These are phyloP conservation scores for Antechinus flavipes DNA, from an alignment of 2,113 vertebrate genomes.

Conservation along the genomic window DNA sequence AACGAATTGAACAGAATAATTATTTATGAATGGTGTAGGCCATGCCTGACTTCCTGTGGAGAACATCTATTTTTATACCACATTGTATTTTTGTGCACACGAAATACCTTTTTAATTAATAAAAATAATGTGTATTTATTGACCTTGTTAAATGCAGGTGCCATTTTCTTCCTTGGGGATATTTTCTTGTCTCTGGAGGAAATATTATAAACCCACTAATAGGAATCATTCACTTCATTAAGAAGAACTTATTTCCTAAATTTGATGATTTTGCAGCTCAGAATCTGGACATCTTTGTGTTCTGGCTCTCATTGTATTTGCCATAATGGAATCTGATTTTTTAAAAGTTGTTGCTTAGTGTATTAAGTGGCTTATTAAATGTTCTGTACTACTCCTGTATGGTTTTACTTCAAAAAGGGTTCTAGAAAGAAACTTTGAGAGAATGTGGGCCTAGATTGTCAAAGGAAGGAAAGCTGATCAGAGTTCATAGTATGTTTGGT, in stretches of 20 bases:
- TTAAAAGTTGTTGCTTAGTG: neutral
- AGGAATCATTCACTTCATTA: constrained; percentile 37
- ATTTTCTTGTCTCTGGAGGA: neutral
- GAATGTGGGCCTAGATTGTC: constrained; percentile 36
- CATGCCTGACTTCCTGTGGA: neutral
- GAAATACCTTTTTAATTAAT: constrained; percentile 41
- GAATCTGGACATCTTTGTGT: neutral
- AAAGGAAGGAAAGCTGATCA: neutral
- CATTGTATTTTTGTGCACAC: constrained; percentile 51
- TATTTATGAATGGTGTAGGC: constrained; percentile 25
- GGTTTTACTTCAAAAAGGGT: neutral
- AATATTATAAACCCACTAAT: constrained; percentile 14
- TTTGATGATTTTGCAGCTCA: neutral
- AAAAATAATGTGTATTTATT: constrained; percentile 48
- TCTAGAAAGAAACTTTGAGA: constrained; percentile 17
- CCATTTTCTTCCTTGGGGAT: neutral
- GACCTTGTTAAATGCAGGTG: constrained; percentile 42
- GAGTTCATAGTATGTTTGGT: constrained; percentile 45
- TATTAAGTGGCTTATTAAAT: neutral
- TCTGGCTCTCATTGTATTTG: constrained; percentile 50
- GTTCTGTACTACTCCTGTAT: neutral
- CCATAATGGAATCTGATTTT: neutral
- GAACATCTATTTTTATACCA: neutral
- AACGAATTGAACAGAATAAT: constrained; percentile 17
- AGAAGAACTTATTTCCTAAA: constrained; percentile 45